Conservation (phyloP, 2,113 vertebrate species). For the Gorsachius goisagi region DNA sequence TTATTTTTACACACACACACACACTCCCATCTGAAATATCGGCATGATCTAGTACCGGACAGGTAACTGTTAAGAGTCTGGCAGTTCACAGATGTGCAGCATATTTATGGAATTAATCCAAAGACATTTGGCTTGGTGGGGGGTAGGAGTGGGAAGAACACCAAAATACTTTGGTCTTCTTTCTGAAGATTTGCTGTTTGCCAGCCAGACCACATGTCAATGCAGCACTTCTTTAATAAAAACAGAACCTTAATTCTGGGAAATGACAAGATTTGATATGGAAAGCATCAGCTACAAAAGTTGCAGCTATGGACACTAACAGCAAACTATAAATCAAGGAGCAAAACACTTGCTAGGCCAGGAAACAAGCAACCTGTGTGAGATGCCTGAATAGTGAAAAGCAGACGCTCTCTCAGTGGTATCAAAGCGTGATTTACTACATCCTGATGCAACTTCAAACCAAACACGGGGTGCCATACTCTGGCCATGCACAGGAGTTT, state of each 20-base stretch:
- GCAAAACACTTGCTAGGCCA: background rate
- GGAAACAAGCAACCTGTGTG: background rate
- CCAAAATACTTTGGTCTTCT: background rate
- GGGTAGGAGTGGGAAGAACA: background rate
- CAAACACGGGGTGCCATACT: background rate
- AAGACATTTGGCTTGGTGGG: background rate
- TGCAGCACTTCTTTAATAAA: background rate
- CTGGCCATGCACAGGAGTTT: background rate
- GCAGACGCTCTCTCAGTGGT: background rate
- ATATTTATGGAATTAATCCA: slow-evolving; percentile 33
- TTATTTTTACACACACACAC: background rate
- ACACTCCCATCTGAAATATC: background rate
- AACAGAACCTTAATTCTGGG: background rate
- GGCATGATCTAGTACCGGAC: background rate
- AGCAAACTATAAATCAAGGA: background rate
- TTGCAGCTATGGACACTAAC: background rate
- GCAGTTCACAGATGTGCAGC: slow-evolving; percentile 16
- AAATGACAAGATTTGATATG: background rate
- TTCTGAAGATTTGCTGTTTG: background rate
- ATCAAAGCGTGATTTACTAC: background rate
- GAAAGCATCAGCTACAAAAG: background rate
- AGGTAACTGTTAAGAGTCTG: slow-evolving; percentile 2
- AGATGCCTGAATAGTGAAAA: background rate
- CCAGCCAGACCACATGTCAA: background rate
- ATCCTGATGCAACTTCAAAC: background rate